These are phyloP conservation scores for Drosophila nigromelanica DNA, from an alignment of 1,140 invertebrate genomes.

Conservation along the genomic window DNA sequence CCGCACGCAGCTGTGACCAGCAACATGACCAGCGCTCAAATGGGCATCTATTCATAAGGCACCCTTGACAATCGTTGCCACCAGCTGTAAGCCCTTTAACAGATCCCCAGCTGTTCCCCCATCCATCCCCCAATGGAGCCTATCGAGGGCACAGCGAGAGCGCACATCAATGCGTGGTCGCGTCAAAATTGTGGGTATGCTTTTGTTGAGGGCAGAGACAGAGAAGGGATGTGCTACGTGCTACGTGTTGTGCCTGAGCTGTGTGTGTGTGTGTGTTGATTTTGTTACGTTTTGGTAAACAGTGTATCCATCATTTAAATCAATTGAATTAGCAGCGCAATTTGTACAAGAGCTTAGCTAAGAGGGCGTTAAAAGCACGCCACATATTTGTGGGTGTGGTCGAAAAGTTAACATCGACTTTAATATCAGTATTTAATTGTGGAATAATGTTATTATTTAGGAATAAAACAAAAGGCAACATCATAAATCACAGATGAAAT, in stretches of 20 bases:
- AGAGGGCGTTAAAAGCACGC: background rate
- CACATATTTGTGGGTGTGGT: background rate
- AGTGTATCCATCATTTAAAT: slow-evolving; percentile 43
- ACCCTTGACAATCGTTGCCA: background rate
- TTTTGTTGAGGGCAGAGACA: background rate
- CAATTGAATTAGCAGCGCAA: slow-evolving; percentile 51
- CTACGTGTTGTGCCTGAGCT: slow-evolving; percentile 3
- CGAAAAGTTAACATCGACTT: background rate
- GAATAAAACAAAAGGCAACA: too few relatives aligned
- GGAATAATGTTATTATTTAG: background rate
- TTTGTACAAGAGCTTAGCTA: background rate
- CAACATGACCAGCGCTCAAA: slow-evolving; percentile 25
- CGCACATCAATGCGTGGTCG: slow-evolving; percentile 46
- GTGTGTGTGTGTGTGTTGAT: background rate
- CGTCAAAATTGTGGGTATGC: slow-evolving; percentile 45
- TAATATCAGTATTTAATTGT: background rate
- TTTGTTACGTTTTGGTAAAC: slow-evolving; percentile 1
- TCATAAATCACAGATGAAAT: too few relatives aligned
- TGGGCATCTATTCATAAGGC: slow-evolving; percentile 24
- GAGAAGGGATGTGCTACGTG: background rate
- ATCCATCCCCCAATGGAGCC: slow-evolving; percentile 1
- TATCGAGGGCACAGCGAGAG: slow-evolving; percentile 13
- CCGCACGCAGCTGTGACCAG: slow-evolving; percentile 16
- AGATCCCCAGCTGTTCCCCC: background rate
- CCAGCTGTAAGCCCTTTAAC: slow-evolving; percentile 3